Percentiles rank a stretch among this genome's conserved stretches.
phyloP scores from a whole-genome alignment of 2,113 vertebrate species.

The Bambusicola thoracicus region DNA sequence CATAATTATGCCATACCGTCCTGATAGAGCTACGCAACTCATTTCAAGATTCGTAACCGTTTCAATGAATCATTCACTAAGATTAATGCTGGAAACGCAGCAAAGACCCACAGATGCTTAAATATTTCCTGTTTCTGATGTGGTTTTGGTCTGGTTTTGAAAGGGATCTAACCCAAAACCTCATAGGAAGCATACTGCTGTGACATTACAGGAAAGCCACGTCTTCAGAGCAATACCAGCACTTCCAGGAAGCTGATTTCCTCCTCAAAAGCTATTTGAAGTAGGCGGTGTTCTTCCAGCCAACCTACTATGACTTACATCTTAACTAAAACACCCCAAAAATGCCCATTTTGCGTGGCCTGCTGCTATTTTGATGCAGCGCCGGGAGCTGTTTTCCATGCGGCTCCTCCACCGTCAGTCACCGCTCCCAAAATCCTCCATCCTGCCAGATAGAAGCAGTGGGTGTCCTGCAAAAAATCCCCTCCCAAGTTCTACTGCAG shows the following conservation, averaged over 20 bases:
- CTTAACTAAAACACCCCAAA: not conserved
- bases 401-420: not conserved
- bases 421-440: not conserved
- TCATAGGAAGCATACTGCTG: slow-evolving; percentile 29
- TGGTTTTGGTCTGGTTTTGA: slow-evolving; percentile 42
- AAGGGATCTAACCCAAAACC: slow-evolving; percentile 44
- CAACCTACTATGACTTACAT: not conserved
- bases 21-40: not conserved
- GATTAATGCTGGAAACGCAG: slow-evolving; percentile 42
- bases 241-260: not conserved
- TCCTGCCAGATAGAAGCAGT: not conserved
- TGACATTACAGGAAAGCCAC: not conserved
- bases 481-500: not conserved
- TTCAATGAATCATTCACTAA: slow-evolving; percentile 31
- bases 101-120: not conserved
- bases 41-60: slow-evolving; percentile 4
- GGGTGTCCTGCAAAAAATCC: not conserved
- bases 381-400: not conserved
- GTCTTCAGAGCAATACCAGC: not conserved
- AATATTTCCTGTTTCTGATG: slow-evolving; percentile 44
- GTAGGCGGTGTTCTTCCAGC: not conserved
- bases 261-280: not conserved
- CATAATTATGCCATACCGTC: accelerated
- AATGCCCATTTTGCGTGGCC: not conserved
- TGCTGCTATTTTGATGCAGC: not conserved